Evolutionary conservation across 2,888 invertebrate genomes (phyloP).

Genomic region (Anthrax anthrax): DNA sequence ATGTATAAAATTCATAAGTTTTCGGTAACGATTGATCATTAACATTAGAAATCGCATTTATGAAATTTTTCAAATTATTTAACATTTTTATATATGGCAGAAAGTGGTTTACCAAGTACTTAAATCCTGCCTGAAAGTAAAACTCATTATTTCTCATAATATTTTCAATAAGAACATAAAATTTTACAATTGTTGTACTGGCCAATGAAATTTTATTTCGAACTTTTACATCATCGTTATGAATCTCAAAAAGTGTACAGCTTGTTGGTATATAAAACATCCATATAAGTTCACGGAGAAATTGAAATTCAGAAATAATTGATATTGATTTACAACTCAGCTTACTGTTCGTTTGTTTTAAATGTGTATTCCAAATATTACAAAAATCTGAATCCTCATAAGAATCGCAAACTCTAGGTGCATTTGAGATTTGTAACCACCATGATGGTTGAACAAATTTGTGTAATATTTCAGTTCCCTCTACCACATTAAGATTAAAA

Average conservation of each 20-base stretch:
- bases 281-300: conserved; percentile 30
- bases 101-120: conserved; percentile 19
- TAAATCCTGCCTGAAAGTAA: conserved; percentile 18
- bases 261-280: conserved; percentile 27
- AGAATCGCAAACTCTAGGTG: conserved; percentile 20
- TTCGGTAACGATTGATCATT: conserved; percentile 24
- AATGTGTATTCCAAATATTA: conserved; percentile 26
- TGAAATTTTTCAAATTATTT: conserved; percentile 28
- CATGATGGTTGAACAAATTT: conserved; percentile 33
- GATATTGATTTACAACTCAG: conserved; percentile 13
- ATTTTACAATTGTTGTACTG: conserved; percentile 24
- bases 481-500: neutral
- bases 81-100: conserved; percentile 23
- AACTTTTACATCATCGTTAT: conserved; percentile 16
- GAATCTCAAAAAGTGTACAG: conserved; percentile 22
- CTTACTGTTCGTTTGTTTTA: conserved; percentile 14
- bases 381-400: conserved; percentile 32
- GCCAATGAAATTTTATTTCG: conserved; percentile 23
- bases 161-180: neutral
- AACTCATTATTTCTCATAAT: too few relatives aligned
- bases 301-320: conserved; percentile 23
- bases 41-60: conserved; percentile 22
- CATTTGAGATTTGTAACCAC: conserved; percentile 22
- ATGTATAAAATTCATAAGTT: conserved; percentile 37
- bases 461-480: conserved; percentile 13